phyloP scores from a whole-genome alignment of 1,140 invertebrate species.

The Dendrolimus punctatus region DNA sequence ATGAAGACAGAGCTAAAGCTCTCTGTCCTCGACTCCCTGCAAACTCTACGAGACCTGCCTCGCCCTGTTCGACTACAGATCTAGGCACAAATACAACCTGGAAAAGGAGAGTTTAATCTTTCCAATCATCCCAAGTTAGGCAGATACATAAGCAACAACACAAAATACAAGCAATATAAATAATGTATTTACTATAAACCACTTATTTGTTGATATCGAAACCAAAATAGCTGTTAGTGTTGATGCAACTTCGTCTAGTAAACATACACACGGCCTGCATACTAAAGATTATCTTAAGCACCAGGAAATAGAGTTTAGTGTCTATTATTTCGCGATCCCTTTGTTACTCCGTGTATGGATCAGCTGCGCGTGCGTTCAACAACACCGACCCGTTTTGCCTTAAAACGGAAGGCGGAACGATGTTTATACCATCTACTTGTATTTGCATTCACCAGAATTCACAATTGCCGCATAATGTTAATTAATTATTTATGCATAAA shows the following conservation, averaged over 20 bases:
- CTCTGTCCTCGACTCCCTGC: too few species aligned
- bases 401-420: slow-evolving; percentile 52
- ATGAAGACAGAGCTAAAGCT: too few species aligned
- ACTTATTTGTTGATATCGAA: not conserved
- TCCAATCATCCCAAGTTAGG: too few species aligned
- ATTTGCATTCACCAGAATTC: slow-evolving; percentile 12
- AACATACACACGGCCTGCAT: not conserved
- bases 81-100: too few species aligned
- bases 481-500: not conserved
- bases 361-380: slow-evolving; percentile 20
- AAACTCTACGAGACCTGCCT: too few species aligned
- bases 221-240: too few species aligned
- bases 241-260: not conserved
- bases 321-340: slow-evolving; percentile 10
- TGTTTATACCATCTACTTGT: not conserved
- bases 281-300: slow-evolving; percentile 9
- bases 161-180: too few species aligned
- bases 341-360: slow-evolving; percentile 16
- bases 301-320: slow-evolving; percentile 5
- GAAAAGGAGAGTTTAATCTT: too few species aligned
- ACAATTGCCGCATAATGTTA: slow-evolving; percentile 6
- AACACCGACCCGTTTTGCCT: slow-evolving; percentile 42
- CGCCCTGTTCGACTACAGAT: too few species aligned
- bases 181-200: too few species aligned
- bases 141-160: too few species aligned